phyloP scores from a whole-genome alignment of 2,888 invertebrate genomes.

The Ennomos fuscantarius region DNA sequence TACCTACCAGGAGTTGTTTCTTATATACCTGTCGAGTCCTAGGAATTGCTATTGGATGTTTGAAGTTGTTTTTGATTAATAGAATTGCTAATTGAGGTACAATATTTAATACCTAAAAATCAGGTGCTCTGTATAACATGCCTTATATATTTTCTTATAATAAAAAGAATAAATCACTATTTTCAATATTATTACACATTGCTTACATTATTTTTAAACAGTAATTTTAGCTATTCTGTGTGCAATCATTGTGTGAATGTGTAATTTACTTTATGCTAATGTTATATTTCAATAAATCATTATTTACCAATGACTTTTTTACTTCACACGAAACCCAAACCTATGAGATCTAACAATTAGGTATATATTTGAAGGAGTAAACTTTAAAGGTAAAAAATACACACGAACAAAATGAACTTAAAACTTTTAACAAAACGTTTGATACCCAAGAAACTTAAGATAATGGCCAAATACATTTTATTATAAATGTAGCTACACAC shows the following conservation, averaged over 20 bases:
- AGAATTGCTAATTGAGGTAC: slow-evolving; percentile 3
- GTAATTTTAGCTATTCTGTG: slow-evolving; percentile 44
- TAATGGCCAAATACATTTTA: slow-evolving; percentile 8
- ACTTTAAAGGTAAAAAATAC: background rate
- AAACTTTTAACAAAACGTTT: slow-evolving; percentile 15
- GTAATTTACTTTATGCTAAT: slow-evolving; percentile 57
- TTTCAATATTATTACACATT: slow-evolving; percentile 24
- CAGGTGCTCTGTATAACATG: slow-evolving; percentile 25
- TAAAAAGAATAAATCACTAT: slow-evolving; percentile 34
- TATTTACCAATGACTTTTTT: slow-evolving; percentile 40
- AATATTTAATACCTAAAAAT: slow-evolving; percentile 8
- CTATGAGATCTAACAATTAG: background rate
- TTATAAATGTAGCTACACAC: background rate
- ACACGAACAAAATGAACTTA: slow-evolving; percentile 8
- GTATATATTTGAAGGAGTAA: too few relatives aligned
- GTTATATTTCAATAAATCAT: slow-evolving; percentile 71
- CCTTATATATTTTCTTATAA: slow-evolving; percentile 33
- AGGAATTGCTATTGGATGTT: slow-evolving; percentile 1
- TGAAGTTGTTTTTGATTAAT: slow-evolving; percentile 1
- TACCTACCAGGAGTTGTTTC: too few relatives aligned
- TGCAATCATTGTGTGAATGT: slow-evolving; percentile 63
- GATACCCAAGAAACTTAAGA: slow-evolving; percentile 6
- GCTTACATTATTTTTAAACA: slow-evolving; percentile 25
- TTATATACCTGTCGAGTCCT: background rate
- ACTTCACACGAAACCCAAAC: background rate